Evolutionary conservation across 2,113 vertebrate genomes (phyloP), one percentile per base, ranked within the genome.

Genomic region (Mungos mungo): DNA sequence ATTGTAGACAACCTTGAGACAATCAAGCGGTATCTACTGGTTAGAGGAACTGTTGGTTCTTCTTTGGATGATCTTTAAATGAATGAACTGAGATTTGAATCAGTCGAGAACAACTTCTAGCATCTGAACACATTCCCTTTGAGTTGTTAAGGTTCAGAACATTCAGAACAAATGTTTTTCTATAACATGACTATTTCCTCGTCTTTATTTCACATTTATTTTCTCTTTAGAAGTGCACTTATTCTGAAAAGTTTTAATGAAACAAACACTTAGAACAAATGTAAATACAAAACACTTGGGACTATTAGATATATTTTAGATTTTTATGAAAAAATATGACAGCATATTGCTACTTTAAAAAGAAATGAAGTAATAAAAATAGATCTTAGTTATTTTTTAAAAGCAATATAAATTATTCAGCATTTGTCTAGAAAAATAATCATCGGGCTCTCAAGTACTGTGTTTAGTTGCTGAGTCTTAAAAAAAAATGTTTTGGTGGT

Each of bases 171-270:
- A 79, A 77, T 83, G 7, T 95, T 96, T 95, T 91, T 63, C 92
- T 97, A 25, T 47, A 87, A 72, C 66, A 86, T 45, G 45, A 68
- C 96, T 50, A 81, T 95, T 96, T 96, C 41, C 21, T 54, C 14
- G 41, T 89, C 79, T 97, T 97, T 92, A 90, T 94, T 96, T 96
- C 91, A 95, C 84, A 84, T 93, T 92, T 77, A 52, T 89, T 97
- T 98, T 96, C 97, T 95, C 93, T 94, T 91, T 97, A 97, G 96
- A 97, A 98, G 97, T 97, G 96, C 97, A 98, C 97, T 98, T 98
- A 97, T 96, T 95, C 88, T 97, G 96, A 92, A 96, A 96, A 95
- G 65, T 95, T 71, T 97, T 92, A 95, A 95, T 87, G 95, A 94
- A 92, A 86, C 50, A 94, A 95, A 97, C 76, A 95, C 96, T 96